A percentile compares a stretch with the other conserved stretches of the same genome.
Conservation (phyloP, 2,113 vertebrate genomes). For the Clarias macrocephalus region DNA sequence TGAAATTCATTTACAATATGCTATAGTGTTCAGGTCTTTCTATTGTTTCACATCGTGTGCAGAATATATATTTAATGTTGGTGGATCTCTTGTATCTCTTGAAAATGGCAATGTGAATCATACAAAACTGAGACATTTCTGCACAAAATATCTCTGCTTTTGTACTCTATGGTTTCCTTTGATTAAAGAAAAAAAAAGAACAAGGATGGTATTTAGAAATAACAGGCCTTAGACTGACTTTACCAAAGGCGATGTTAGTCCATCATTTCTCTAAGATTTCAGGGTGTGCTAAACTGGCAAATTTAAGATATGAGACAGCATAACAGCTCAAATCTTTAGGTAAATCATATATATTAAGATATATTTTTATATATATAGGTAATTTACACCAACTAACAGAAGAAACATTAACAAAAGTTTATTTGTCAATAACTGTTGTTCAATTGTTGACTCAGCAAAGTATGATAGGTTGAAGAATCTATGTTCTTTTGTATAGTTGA, state of each 20-base stretch:
- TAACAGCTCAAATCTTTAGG: neutral
- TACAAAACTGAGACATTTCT: neutral
- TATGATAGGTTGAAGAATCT: neutral
- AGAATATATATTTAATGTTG: neutral
- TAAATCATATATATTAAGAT: neutral
- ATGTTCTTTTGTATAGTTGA: neutral
- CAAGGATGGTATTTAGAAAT: slow-evolving; percentile 25
- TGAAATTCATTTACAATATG: neutral
- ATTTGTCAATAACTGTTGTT: neutral
- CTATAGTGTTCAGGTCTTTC: slow-evolving; percentile 11
- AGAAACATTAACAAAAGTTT: neutral
- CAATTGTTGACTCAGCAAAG: neutral
- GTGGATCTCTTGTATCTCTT: neutral
- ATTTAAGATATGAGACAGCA: neutral
- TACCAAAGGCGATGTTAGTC: neutral
- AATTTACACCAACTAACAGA: neutral
- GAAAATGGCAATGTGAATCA: slow-evolving; percentile 4
- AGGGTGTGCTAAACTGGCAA: neutral
- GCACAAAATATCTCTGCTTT: neutral
- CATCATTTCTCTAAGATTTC: neutral
- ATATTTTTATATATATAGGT: neutral
- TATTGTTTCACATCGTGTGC: neutral
- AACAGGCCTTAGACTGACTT: slow-evolving; percentile 12
- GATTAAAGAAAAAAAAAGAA: neutral
- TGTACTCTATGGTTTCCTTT: neutral